These are phyloP conservation scores for Neogale vison DNA, from an alignment of 2,113 vertebrate genomes.

Conservation along the genomic window DNA sequence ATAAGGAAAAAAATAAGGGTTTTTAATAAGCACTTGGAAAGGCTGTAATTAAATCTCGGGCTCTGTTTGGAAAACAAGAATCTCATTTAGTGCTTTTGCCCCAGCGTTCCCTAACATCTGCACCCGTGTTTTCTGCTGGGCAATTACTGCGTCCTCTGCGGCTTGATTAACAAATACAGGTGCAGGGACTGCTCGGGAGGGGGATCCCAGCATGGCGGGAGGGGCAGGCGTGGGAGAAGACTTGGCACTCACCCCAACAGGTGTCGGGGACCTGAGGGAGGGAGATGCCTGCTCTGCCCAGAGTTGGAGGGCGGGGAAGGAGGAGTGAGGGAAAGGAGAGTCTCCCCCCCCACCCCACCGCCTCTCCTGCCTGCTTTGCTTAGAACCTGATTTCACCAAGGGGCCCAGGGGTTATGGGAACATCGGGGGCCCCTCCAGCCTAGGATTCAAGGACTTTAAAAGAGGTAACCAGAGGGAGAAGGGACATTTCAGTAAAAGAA, in stretches of 20 bases:
- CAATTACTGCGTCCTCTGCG: constrained; percentile 77
- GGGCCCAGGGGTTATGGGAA: not conserved
- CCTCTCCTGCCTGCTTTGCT: not conserved
- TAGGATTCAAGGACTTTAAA: not conserved
- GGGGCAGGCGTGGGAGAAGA: not conserved
- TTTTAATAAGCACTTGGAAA: constrained; percentile 88
- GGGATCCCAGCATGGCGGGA: constrained; percentile 29
- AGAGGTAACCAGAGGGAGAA: not conserved
- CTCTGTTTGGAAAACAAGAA: constrained; percentile 89
- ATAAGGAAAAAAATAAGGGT: constrained; percentile 79
- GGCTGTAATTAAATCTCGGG: constrained; percentile 87
- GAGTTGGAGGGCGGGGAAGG: not conserved
- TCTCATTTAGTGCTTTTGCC: constrained; percentile 84
- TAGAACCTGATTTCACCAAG: not conserved
- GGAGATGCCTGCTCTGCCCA: not conserved
- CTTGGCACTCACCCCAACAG: constrained; percentile 41
- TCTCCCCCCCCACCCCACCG: not conserved
- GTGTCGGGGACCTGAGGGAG: not conserved
- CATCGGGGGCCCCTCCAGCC: too few relatives aligned
- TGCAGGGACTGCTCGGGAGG: constrained; percentile 59
- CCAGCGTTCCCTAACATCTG: constrained; percentile 80
- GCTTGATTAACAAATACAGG: constrained; percentile 86
- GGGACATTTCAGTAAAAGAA: not conserved
- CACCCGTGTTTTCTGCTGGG: constrained; percentile 83
- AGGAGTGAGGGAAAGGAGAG: not conserved